Conservation (phyloP, 2,888 invertebrate species). For the Amphipyra berbera region DNA sequence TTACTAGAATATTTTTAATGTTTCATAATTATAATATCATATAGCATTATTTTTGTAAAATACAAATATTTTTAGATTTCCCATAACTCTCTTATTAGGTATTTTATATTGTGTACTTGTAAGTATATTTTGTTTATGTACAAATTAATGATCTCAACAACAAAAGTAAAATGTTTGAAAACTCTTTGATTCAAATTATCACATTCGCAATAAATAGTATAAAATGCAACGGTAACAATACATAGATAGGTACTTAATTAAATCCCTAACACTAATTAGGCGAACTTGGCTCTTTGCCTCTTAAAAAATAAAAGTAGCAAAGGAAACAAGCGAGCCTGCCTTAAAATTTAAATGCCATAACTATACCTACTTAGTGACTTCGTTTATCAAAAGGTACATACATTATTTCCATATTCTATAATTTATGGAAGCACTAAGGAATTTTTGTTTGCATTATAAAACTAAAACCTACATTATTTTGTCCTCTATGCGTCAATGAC, state of each 20-base stretch:
- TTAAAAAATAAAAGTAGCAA: constrained; percentile 26
- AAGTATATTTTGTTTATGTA: constrained; percentile 10
- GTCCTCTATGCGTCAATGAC: constrained; percentile 54
- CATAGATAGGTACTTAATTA: no score
- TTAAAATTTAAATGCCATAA: constrained; percentile 36
- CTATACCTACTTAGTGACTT: constrained; percentile 53
- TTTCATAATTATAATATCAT: neutral
- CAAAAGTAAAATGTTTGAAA: constrained; percentile 31
- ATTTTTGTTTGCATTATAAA: constrained; percentile 73
- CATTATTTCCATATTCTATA: constrained; percentile 65
- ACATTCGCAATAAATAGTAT: constrained; percentile 35
- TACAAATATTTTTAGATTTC: constrained; percentile 4
- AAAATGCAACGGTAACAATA: constrained; percentile 54
- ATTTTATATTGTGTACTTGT: neutral
- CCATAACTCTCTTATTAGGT: constrained; percentile 6
- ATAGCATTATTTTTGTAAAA: constrained; percentile 5
- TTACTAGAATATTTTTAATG: neutral
- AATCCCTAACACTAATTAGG: constrained; percentile 23
- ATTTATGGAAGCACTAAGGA: constrained; percentile 82
- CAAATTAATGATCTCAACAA: constrained; percentile 30
- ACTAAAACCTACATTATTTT: constrained; percentile 64
- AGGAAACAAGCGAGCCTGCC: constrained; percentile 34
- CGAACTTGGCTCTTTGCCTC: constrained; percentile 39
- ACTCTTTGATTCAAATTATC: constrained; percentile 54
- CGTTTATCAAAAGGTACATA: constrained; percentile 43